Base-by-base conservation (phyloP, 2,888 invertebrate genomes). In the Lycia hirtaria region DNA sequence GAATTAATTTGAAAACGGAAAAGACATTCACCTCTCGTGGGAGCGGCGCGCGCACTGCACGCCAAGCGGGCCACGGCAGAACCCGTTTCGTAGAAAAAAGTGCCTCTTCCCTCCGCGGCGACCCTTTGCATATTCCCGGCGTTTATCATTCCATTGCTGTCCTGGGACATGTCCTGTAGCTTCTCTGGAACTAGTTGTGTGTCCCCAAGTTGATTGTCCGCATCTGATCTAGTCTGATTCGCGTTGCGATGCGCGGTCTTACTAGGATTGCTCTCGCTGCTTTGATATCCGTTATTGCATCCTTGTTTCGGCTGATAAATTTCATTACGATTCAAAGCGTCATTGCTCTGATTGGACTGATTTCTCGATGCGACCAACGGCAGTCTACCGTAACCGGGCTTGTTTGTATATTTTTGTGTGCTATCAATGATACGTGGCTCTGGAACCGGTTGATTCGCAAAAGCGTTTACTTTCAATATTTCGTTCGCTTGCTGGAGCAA, bases 31-130 rank as follows among this genome's bases (percentile, higher is more conserved):
- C 92, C 92, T 92, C 87, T 82, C 59, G 70, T 71, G 77, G 84
- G 67, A 82, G 85, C 85, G 85, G 78, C 83, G 87, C 83, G 88
- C 88, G 86, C 81, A 95, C 93, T 89, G 95, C 93, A 91, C 91
- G 93, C 80, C 93, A 87, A 92, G 93, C 80, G 93, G 91, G 85
- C 93, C 93, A 75, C 76, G 64, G 78, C 80, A 79, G 85, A 89
- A 90, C 89, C 87, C 79, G 88, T 91, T 92, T 81, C 83, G 95
- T 95, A 92, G 94, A 95, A 90, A 90, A 91, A 91, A 88, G 75
- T 71, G 62, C 76, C 81, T 84, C 85, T 87, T 87, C 88, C 88
- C 83, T 85, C 86, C 85, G 82, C 76, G 75, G 83, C 84, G 88
- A 85, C 88, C 89, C 90, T 86, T 84, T 83, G 88, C 84, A 84